phyloP scores from a whole-genome alignment of 2,888 invertebrate species.

The Clepsis dumicolana region DNA sequence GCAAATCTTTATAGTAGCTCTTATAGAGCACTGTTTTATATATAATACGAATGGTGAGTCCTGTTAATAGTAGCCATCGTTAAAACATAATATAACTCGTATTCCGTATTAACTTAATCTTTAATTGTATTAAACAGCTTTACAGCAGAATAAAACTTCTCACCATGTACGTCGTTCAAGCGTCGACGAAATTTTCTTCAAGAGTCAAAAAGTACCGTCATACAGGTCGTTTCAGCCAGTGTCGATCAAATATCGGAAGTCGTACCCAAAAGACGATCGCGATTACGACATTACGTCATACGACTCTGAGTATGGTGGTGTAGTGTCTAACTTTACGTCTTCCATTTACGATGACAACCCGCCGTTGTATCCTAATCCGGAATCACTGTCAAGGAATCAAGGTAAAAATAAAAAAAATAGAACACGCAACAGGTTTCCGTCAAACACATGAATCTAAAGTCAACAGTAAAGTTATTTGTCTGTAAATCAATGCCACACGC shows the following conservation, averaged over 20 bases:
- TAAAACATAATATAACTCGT: neutral
- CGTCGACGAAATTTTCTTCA: conserved; percentile 66
- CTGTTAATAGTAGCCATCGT: conserved; percentile 4
- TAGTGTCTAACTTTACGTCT: conserved; percentile 81
- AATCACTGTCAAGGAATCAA: conserved; percentile 71
- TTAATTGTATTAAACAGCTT: conserved; percentile 52
- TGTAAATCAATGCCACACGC: neutral
- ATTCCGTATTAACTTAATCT: neutral
- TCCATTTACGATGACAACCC: conserved; percentile 83
- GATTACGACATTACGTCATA: conserved; percentile 80
- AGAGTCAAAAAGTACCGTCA: conserved; percentile 65
- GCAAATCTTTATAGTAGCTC: conserved; percentile 53
- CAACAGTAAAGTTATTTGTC: conserved; percentile 29
- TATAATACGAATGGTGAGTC: conserved; percentile 54
- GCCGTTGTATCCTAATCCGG: conserved; percentile 81
- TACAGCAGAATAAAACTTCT: conserved; percentile 67
- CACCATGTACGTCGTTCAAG: conserved; percentile 66
- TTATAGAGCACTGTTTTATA: conserved; percentile 55
- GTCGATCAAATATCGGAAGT: conserved; percentile 70
- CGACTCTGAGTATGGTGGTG: conserved; percentile 79
- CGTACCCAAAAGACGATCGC: conserved; percentile 72
- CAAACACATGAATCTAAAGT: neutral
- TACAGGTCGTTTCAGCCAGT: conserved; percentile 77
- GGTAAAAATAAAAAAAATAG: conserved; percentile 55
- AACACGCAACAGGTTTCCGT: conserved; percentile 20